Base-by-base conservation (phyloP, 2,113 vertebrate species). In the Propithecus coquereli region DNA sequence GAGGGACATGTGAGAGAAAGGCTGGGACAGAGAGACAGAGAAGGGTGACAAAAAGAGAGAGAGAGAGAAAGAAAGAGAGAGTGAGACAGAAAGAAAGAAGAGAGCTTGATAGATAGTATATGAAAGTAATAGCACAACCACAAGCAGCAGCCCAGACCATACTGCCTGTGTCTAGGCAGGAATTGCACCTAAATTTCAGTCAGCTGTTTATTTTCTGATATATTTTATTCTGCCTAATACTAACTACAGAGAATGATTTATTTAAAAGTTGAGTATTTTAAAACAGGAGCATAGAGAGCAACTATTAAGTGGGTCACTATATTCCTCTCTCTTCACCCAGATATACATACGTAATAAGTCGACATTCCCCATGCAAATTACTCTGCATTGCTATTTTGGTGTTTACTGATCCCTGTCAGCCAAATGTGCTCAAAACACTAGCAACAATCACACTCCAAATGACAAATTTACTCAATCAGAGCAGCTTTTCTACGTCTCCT, bases 281-380 rank as follows among this genome's bases (percentile, higher is more conserved):
- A 90, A 88, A 94, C 25, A 81, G 32, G 23, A 57, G 66, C 40
- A 25, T 16, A 40, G 17, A 93, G 91, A 97, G 79, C 50, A 87
- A 86, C 87, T 96, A 94, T 86, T 95, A 96, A 97, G 76, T 96
- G 71, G 92, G 87, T 94, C 90, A 95, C 87, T 71, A 52, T n/a
- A 92, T 94, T 95, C 84, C 50, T 90, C 87, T 90, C 65, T 96
- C 71, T 92, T 97, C 66, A 92, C 85, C 73, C 27, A 94, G 61
- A 91, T 68, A 94, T 52, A 94, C 80, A 81, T 40, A 85, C 30
- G 43, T 82, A 71, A 54, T 90, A 90, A 80, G 94, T 87, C 30
- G 83, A 92, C 54, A 65, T 85, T 94, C 66, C 47, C 87, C 68
- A 94, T 90, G 90, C 90, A 95, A 95, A 95, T 94, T 59, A 73